Percentiles rank a stretch among this genome's conserved stretches.
Evolutionary conservation across 2,888 invertebrate species (phyloP).

Genomic region (Tipula lateralis): DNA sequence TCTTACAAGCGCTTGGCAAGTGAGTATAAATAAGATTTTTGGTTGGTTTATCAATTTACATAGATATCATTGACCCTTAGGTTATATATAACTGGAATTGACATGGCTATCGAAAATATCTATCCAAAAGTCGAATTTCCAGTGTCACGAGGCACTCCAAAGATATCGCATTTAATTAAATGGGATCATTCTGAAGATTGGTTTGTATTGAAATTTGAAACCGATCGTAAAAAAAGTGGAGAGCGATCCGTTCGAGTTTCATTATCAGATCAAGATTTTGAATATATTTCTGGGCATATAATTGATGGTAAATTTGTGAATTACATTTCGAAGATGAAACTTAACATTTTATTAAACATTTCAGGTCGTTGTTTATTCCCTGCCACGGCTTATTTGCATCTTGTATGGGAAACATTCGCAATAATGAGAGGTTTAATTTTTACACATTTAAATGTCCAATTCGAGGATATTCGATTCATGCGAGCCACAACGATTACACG

Average conservation of each 20-base stretch:
- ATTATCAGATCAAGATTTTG: slow-evolving; percentile 60
- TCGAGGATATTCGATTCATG: slow-evolving; percentile 78
- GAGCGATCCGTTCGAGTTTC: slow-evolving; percentile 59
- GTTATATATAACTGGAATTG: slow-evolving; percentile 70
- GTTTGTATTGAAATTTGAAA: slow-evolving; percentile 65
- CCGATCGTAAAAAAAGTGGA: slow-evolving; percentile 62
- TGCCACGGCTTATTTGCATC: slow-evolving; percentile 74
- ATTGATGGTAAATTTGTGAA: slow-evolving; percentile 65
- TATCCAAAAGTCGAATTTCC: slow-evolving; percentile 75
- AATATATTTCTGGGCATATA: slow-evolving; percentile 72
- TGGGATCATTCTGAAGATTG: slow-evolving; percentile 84
- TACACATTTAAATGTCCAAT: slow-evolving; percentile 47
- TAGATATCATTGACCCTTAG: slow-evolving; percentile 50
- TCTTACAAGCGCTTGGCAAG: slow-evolving; percentile 51
- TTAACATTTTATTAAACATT: slow-evolving; percentile 40
- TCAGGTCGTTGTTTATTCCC: slow-evolving; percentile 51
- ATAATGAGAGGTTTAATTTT: slow-evolving; percentile 51
- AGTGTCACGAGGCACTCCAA: slow-evolving; percentile 80
- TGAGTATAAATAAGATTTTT: slow-evolving; percentile 43
- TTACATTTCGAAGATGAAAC: neutral
- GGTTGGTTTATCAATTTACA: neutral
- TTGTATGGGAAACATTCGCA: slow-evolving; percentile 77
- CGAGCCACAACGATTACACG: slow-evolving; percentile 75
- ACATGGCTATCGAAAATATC: slow-evolving; percentile 67
- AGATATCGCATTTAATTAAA: slow-evolving; percentile 74